phyloP scores from a whole-genome alignment of 2,113 vertebrate species.

The Myrmophylax atrothorax region DNA sequence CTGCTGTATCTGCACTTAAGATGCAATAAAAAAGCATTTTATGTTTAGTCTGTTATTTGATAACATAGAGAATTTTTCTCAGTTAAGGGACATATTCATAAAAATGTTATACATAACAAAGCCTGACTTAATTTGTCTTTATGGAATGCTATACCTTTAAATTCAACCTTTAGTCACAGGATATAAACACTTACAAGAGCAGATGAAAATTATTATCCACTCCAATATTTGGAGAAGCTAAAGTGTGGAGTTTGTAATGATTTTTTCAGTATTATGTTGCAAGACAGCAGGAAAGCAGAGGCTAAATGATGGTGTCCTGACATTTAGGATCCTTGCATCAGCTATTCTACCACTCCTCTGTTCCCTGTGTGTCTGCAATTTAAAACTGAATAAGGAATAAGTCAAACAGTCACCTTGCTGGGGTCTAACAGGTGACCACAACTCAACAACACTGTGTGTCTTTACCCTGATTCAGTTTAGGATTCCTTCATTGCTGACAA shows the following conservation, averaged over 20 bases:
- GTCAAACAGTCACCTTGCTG: not conserved
- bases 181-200: not conserved
- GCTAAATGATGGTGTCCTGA: not conserved
- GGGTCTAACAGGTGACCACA: rapidly evolving
- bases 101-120: not conserved
- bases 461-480: not conserved
- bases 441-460: not conserved
- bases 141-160: not conserved
- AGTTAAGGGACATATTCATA: not conserved
- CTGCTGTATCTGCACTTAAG: not conserved
- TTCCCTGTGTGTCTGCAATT: not conserved
- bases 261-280: not conserved
- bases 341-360: not conserved
- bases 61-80: not conserved
- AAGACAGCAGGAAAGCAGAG: not conserved
- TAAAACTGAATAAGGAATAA: not conserved
- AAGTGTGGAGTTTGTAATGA: not conserved
- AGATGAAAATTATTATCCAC: not conserved
- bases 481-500: not conserved
- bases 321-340: not conserved
- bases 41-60: not conserved
- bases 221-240: not conserved
- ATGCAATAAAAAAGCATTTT: not conserved
- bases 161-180: not conserved
- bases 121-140: not conserved